Percentiles rank a stretch among this genome's conserved stretches.
Conservation (phyloP, 2,797 vertebrate genomes). For the Cynopterus sphinx region DNA sequence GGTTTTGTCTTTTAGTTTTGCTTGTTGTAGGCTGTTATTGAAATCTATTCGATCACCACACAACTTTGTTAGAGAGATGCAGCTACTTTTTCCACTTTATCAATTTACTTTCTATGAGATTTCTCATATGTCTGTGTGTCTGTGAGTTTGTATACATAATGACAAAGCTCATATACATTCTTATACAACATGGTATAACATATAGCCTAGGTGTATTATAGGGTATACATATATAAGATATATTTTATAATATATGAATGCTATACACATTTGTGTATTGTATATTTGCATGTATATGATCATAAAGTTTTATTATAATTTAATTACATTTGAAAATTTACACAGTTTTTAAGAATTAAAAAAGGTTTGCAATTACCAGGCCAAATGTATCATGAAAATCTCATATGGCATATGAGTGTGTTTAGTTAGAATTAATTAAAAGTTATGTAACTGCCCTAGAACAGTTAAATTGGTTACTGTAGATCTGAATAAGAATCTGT, state of each 20-base stretch:
- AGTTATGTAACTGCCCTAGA: not conserved
- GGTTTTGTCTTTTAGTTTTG: not conserved
- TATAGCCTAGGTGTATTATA: not conserved
- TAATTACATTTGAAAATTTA: not conserved
- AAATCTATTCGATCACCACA: not conserved
- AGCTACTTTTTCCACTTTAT: not conserved
- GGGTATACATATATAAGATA: not conserved
- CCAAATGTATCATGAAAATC: not conserved
- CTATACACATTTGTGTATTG: not conserved
- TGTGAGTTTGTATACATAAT: not conserved
- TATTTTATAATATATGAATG: not conserved
- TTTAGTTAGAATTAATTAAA: slow-evolving; percentile 25
- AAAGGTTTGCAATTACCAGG: not conserved
- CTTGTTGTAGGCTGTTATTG: not conserved
- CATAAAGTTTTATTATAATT: not conserved
- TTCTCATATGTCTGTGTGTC: not conserved
- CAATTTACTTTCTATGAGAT: not conserved
- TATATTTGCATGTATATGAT: not conserved
- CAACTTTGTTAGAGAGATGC: not conserved
- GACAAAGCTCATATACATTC: not conserved
- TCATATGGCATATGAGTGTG: not conserved
- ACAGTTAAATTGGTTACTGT: not conserved
- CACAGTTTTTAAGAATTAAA: not conserved
- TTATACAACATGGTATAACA: not conserved
- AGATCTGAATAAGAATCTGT: not conserved